Conservation (phyloP, 1,140 invertebrate species). For the Yoshiicerus persimilis region DNA sequence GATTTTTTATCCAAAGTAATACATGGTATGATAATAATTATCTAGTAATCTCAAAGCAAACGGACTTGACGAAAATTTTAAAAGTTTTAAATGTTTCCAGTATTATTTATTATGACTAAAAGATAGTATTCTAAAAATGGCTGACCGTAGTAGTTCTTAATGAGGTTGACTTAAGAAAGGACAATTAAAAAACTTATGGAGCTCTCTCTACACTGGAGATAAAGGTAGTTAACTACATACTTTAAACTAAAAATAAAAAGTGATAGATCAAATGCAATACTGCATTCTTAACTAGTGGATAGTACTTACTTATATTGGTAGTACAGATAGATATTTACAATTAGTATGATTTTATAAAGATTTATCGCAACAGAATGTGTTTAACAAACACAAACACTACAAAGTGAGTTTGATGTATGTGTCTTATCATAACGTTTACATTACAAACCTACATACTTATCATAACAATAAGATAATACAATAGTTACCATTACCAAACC, state of each 20-base stretch:
- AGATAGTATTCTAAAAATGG: not conserved
- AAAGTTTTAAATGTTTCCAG: not conserved
- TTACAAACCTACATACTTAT: not conserved
- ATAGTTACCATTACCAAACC: not conserved
- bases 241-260: not conserved
- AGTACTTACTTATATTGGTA: not conserved
- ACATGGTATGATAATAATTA: too few species aligned
- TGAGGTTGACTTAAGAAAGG: not conserved
- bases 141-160: not conserved
- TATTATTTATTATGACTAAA: not conserved
- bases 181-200: not conserved
- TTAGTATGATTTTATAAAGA: not conserved
- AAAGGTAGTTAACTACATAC: not conserved
- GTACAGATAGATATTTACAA: not conserved
- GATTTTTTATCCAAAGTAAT: too few species aligned
- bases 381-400: not conserved
- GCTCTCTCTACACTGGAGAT: not conserved
- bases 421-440: not conserved
- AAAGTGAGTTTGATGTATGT: slow-evolving; percentile 8
- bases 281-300: not conserved
- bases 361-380: not conserved
- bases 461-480: not conserved
- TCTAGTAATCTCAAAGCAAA: too few species aligned
- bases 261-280: not conserved
- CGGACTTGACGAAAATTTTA: too few species aligned